Evolutionary conservation across 2,113 vertebrate species (phyloP).

Genomic region (Capreolus pygargus): DNA sequence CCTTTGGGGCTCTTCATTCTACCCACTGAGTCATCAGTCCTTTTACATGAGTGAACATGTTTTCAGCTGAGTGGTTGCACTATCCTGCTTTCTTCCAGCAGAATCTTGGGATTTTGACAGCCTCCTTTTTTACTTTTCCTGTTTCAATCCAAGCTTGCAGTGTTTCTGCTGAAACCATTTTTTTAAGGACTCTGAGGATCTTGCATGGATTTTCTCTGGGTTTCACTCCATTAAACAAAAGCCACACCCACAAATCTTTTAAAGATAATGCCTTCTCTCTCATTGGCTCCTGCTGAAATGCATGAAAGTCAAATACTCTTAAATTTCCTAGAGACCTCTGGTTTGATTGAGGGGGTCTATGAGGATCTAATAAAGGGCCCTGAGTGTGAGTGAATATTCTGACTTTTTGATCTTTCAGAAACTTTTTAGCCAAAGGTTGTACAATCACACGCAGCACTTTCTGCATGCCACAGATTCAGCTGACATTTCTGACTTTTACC

Average conservation of each 20-base stretch:
- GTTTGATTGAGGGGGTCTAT: background rate
- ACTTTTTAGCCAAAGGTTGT: conserved; percentile 4
- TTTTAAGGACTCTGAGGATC: background rate
- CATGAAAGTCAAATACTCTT: background rate
- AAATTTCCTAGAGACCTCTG: background rate
- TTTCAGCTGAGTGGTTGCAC: background rate
- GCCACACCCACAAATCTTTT: background rate
- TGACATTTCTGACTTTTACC: background rate
- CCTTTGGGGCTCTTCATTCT: background rate
- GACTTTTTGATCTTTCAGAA: conserved; percentile 30
- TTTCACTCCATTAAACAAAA: background rate
- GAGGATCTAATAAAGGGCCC: background rate
- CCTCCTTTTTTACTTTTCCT: background rate
- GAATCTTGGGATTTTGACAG: background rate
- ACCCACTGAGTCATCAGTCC: background rate
- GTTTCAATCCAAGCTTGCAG: background rate
- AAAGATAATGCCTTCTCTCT: background rate
- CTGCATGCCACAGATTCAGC: background rate
- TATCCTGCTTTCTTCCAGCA: background rate
- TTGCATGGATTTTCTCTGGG: background rate
- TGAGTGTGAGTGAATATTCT: background rate
- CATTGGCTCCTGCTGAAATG: background rate
- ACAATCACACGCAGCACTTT: background rate
- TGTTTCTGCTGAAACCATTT: background rate
- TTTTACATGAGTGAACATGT: background rate